A percentile compares a stretch with the other conserved stretches of the same genome.
phyloP scores from a whole-genome alignment of 2,888 invertebrate species.

The Phyllotreta striolata region DNA sequence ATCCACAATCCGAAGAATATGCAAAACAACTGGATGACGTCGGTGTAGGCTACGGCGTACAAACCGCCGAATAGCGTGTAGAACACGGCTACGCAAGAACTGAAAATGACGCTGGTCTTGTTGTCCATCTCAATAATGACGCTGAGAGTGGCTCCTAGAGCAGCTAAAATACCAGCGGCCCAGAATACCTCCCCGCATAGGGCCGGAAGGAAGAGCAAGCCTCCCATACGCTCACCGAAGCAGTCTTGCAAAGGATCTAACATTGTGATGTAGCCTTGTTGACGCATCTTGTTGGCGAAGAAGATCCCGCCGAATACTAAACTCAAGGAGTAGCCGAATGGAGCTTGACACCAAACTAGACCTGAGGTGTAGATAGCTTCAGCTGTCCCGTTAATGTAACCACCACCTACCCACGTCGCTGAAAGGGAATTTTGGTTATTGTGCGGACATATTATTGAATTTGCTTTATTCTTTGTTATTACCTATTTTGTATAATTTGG shows the following conservation, averaged over 20 bases:
- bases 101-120: conserved; percentile 90
- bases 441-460: no score
- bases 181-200: conserved; percentile 95
- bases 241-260: conserved; percentile 96
- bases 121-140: conserved; percentile 98
- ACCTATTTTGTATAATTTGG: no score
- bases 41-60: conserved; percentile 98
- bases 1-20: conserved; percentile 98
- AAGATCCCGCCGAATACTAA: conserved; percentile 96
- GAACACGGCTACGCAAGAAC: conserved; percentile 94
- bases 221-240: conserved; percentile 98
- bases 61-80: conserved; percentile 98
- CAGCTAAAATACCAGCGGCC: conserved; percentile 97
- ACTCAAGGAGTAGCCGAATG: conserved; percentile 97
- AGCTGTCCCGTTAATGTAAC: conserved; percentile 99
- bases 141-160: conserved; percentile 93
- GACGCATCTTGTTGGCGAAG: conserved; percentile 97
- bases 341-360: conserved; percentile 97
- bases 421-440: conserved; percentile 27
- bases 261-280: conserved; percentile 98
- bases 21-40: conserved; percentile 97
- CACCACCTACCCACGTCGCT: conserved; percentile 99
- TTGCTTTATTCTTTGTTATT: no score
- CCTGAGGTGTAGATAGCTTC: conserved; percentile 95
- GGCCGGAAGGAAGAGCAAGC: conserved; percentile 93